These are phyloP conservation scores for Drosophila leontia DNA, from an alignment of 1,140 invertebrate species.

Conservation along the genomic window DNA sequence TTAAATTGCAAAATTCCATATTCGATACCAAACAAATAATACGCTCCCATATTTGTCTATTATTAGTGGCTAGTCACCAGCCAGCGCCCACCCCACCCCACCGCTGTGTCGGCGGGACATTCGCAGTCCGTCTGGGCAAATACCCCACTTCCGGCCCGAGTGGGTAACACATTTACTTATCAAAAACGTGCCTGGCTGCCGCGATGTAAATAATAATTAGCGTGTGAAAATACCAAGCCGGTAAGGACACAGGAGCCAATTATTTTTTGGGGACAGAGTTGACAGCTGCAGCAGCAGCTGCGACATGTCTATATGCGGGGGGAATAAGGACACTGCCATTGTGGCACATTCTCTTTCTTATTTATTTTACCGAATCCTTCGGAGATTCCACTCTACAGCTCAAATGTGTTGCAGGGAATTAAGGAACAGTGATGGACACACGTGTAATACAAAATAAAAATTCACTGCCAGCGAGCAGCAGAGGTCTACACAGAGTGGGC, in stretches of 20 bases:
- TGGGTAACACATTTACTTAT: conserved; percentile 63
- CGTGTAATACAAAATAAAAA: conserved; percentile 2
- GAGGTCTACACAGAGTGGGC: conserved; percentile 87
- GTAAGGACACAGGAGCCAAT: conserved; percentile 65
- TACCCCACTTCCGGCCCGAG: conserved; percentile 26
- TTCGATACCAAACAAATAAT: conserved; percentile 74
- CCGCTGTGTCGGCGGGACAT: neutral
- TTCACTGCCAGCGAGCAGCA: conserved; percentile 86
- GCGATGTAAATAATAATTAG: conserved; percentile 80
- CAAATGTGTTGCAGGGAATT: conserved; percentile 8
- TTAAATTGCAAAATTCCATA: conserved; percentile 55
- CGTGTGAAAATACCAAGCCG: conserved; percentile 70
- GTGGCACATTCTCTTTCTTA: conserved; percentile 8
- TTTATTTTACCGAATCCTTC: conserved; percentile 27
- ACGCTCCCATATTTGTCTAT: conserved; percentile 73
- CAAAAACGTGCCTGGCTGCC: conserved; percentile 43
- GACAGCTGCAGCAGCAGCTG: conserved; percentile 40
- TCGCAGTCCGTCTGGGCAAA: conserved; percentile 30
- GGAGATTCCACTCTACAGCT: conserved; percentile 1
- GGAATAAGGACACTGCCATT: conserved; percentile 9
- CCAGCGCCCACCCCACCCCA: neutral
- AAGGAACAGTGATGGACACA: conserved; percentile 31
- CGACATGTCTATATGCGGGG: conserved; percentile 1
- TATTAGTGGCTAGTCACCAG: conserved; percentile 60
- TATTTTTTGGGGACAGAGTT: conserved; percentile 39